Conservation (phyloP, 2,888 invertebrate genomes). For the Cancer borealis region DNA sequence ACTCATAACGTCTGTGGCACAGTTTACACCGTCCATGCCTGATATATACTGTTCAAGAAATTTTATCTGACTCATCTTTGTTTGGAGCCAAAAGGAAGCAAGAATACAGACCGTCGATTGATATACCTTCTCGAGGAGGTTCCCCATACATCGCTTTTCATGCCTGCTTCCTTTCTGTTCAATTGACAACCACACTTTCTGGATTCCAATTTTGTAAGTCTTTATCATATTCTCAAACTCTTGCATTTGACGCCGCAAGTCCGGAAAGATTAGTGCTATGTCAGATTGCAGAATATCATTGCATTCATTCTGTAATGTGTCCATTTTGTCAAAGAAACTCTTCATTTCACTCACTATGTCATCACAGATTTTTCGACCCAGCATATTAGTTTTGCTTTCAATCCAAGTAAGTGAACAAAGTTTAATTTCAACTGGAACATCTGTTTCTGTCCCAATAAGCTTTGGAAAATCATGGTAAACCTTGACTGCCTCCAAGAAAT, state of each 20-base stretch:
- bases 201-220: conserved; percentile 44
- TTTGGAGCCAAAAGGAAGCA: conserved; percentile 27
- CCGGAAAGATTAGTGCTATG: background rate
- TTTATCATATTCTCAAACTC: background rate
- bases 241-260: background rate
- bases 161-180: conserved; percentile 34
- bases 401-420: conserved; percentile 44
- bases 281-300: conserved; percentile 42
- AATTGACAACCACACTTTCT: conserved; percentile 34
- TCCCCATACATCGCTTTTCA: conserved; percentile 20
- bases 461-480: conserved; percentile 42
- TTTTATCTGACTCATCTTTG: conserved; percentile 45
- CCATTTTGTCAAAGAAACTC: conserved; percentile 36
- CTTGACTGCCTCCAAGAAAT: conserved; percentile 44
- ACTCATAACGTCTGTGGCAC: conserved; percentile 31
- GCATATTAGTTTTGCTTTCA: conserved; percentile 21
- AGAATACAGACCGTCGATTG: background rate
- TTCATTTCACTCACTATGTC: conserved; percentile 39
- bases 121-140: background rate
- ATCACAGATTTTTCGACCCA: conserved; percentile 53
- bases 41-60: conserved; percentile 28
- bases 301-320: conserved; percentile 36
- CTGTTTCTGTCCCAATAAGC: background rate
- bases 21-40: background rate
- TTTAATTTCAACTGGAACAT: conserved; percentile 38